Conservation (phyloP, 2,888 invertebrate species). For the Plebejus anna region DNA sequence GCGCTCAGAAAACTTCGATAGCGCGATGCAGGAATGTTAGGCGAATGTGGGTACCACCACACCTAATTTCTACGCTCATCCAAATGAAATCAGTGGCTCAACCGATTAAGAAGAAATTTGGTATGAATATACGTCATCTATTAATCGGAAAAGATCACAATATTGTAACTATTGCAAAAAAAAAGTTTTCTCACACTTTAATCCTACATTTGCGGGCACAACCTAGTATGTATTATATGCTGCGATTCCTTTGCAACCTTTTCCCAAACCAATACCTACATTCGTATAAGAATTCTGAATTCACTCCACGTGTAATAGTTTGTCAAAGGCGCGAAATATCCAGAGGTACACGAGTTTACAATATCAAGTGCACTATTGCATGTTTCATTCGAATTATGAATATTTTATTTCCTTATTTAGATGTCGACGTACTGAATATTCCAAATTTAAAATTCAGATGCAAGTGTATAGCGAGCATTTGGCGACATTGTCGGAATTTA, state of each 20-base stretch:
- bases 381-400: constrained; percentile 23
- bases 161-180: no score
- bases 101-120: no score
- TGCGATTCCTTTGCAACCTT: neutral
- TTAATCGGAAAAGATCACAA: no score
- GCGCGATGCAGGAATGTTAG: no score
- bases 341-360: neutral
- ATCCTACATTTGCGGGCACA: no score
- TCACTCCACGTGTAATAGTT: constrained; percentile 5
- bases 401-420: constrained; percentile 30
- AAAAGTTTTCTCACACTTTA: no score
- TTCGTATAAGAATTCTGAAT: neutral
- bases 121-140: no score
- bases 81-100: no score
- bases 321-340: constrained; percentile 14
- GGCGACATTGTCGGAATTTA: constrained; percentile 58
- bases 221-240: neutral
- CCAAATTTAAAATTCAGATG: constrained; percentile 35
- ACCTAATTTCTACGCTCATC: no score
- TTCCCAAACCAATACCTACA: neutral
- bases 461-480: constrained; percentile 40
- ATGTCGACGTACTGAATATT: constrained; percentile 32
- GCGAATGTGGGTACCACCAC: no score
- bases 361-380: constrained; percentile 18
- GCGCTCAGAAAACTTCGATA: no score